A percentile compares a stretch with the other conserved stretches of the same genome.
phyloP scores from a whole-genome alignment of 2,888 invertebrate genomes.

The Troilus luridus region DNA sequence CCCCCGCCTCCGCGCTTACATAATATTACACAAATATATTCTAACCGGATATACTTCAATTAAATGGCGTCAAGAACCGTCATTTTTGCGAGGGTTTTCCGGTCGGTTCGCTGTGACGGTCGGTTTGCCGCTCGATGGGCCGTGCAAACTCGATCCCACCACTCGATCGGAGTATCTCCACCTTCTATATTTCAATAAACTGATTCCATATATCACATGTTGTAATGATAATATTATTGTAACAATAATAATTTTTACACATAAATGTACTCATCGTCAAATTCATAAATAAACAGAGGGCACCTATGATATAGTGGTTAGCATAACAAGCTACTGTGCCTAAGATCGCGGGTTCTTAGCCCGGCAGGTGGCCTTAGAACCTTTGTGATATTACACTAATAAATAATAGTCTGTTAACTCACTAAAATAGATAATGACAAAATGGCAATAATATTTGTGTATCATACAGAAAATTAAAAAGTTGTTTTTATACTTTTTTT shows the following conservation, averaged over 20 bases:
- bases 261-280: background rate
- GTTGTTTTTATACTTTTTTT: no score
- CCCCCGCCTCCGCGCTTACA: constrained; percentile 22
- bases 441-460: no score
- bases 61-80: constrained; percentile 9
- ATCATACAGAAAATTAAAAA: no score
- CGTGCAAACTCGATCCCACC: constrained; percentile 8
- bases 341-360: no score
- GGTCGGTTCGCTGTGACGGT: background rate
- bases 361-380: no score
- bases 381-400: no score
- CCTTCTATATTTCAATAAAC: background rate
- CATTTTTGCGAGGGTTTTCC: constrained; percentile 25
- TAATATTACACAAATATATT: constrained; percentile 46
- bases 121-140: constrained; percentile 41
- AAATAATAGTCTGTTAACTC: no score
- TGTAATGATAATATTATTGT: background rate
- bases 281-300: no score
- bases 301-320: no score
- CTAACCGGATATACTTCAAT: constrained; percentile 27
- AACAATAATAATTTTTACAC: background rate
- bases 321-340: no score
- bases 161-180: background rate
- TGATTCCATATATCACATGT: background rate
- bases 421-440: no score